Conservation (phyloP, 1,140 invertebrate species). For the Aradophagus sp. region DNA sequence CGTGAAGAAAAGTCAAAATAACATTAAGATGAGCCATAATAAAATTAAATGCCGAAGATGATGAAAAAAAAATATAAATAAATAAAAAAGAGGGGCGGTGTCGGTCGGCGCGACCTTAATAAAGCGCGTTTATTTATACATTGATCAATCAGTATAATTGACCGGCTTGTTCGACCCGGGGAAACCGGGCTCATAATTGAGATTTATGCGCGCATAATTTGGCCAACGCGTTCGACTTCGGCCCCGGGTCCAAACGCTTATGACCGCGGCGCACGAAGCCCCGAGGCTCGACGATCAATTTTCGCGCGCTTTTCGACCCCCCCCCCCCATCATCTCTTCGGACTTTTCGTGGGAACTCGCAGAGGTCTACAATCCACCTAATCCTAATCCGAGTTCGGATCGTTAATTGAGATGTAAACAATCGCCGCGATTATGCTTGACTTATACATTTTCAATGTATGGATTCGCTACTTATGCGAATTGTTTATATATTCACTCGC, state of each 20-base stretch:
- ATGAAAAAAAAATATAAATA: too few relatives aligned
- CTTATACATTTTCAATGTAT: background rate
- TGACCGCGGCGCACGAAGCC: conserved; percentile 24
- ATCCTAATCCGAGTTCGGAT: too few relatives aligned
- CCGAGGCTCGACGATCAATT: conserved; percentile 25
- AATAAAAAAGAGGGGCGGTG: too few relatives aligned
- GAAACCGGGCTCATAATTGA: conserved; percentile 24
- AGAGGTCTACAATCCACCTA: conserved; percentile 17
- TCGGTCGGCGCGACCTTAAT: conserved; percentile 27
- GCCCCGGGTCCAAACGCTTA: conserved; percentile 13
- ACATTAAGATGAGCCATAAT: too few relatives aligned
- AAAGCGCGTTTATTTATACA: conserved; percentile 21
- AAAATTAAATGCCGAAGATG: too few relatives aligned
- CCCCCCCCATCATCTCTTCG: conserved; percentile 6
- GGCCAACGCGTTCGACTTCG: conserved; percentile 23
- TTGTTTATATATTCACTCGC: too few relatives aligned
- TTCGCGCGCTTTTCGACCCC: conserved; percentile 20
- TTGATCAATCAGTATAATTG: conserved; percentile 45
- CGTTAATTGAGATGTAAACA: too few relatives aligned
- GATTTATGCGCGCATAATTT: conserved; percentile 45
- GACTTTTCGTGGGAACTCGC: conserved; percentile 12
- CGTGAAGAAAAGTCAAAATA: too few relatives aligned
- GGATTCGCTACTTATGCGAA: too few relatives aligned
- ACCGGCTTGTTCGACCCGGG: conserved; percentile 18
- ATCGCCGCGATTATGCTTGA: too few relatives aligned